Evolutionary conservation across 2,888 invertebrate species (phyloP).

Genomic region (Steinernema scapterisci): DNA sequence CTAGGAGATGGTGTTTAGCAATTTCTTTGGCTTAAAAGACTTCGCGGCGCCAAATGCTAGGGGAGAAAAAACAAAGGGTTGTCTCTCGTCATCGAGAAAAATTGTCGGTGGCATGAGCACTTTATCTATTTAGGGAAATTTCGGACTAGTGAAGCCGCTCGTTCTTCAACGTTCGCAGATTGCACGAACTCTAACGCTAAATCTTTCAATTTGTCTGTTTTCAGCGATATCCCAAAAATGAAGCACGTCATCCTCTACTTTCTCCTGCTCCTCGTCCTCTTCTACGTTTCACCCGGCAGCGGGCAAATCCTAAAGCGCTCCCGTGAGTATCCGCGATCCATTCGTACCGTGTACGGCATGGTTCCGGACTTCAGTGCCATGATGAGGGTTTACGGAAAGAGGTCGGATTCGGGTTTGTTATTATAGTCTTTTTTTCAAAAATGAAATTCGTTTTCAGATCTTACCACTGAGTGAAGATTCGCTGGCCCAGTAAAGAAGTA

Average conservation of each 20-base stretch:
- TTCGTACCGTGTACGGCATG: constrained; percentile 21
- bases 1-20: too few relatives aligned
- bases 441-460: background rate
- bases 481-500: too few relatives aligned
- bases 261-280: background rate
- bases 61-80: constrained; percentile 15
- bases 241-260: background rate
- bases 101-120: constrained; percentile 2
- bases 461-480: background rate
- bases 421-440: background rate
- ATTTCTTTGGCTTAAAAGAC: too few relatives aligned
- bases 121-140: constrained; percentile 16
- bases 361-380: constrained; percentile 25
- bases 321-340: constrained; percentile 1
- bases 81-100: background rate
- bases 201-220: background rate
- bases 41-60: too few relatives aligned
- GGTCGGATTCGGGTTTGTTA: constrained; percentile 7
- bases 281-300: background rate
- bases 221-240: background rate
- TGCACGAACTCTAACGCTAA: background rate
- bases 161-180: background rate
- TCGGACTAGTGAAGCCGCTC: background rate
- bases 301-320: background rate
- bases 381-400: constrained; percentile 20